Evolutionary conservation across 2,888 invertebrate genomes (phyloP).

Genomic region (Stenodema calcarata): DNA sequence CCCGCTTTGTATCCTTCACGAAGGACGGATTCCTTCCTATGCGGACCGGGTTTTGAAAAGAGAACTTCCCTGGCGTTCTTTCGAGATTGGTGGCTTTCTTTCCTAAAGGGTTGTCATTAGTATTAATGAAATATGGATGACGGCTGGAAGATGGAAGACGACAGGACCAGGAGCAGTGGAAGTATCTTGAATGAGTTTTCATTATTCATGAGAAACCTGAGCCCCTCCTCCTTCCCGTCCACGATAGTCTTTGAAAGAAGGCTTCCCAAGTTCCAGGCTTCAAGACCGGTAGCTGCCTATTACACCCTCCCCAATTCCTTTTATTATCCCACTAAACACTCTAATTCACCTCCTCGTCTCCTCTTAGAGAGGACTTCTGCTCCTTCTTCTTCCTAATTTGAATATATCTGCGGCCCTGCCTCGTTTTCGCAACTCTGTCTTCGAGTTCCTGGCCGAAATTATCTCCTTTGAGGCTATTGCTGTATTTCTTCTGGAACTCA

Average conservation of each 20-base stretch:
- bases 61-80: slow-evolving; percentile 3
- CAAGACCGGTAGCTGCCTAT: slow-evolving; percentile 44
- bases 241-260: slow-evolving; percentile 15
- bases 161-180: slow-evolving; percentile 9
- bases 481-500: neutral
- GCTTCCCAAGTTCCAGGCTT: neutral
- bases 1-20: neutral
- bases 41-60: neutral
- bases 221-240: slow-evolving; percentile 21
- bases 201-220: slow-evolving; percentile 46
- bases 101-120: slow-evolving; percentile 45
- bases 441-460: neutral
- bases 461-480: neutral
- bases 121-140: slow-evolving; percentile 48
- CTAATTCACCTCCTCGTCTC: slow-evolving; percentile 25
- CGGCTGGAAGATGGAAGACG: slow-evolving; percentile 8
- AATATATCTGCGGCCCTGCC: neutral
- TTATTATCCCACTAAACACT: slow-evolving; percentile 46
- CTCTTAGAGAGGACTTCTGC: neutral
- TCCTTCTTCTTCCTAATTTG: slow-evolving; percentile 8
- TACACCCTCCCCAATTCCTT: slow-evolving; percentile 44
- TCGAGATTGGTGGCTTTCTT: slow-evolving; percentile 45
- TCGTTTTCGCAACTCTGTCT: neutral
- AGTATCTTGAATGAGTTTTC: slow-evolving; percentile 47
- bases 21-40: neutral